Evolutionary conservation across 92 coral and sea anemone species (phyloP).

Genomic region (Porites lobata): DNA sequence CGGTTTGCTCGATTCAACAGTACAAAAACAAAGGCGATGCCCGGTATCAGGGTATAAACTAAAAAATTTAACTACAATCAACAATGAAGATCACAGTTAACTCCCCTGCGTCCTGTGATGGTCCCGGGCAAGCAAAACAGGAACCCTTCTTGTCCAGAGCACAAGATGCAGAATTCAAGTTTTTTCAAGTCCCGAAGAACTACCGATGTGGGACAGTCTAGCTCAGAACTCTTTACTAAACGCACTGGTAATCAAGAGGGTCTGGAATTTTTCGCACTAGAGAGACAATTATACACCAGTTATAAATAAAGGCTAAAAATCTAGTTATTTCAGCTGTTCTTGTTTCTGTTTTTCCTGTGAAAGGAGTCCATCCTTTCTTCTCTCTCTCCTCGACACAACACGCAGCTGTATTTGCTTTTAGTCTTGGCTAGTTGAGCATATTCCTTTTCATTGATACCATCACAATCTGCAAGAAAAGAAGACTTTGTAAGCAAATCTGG

Average conservation of each 20-base stretch:
- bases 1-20: no score
- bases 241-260: background rate
- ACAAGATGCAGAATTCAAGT: no score
- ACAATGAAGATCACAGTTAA: no score
- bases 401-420: constrained; percentile 93
- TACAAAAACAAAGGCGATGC: no score
- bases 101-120: no score
- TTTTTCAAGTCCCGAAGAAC: no score
- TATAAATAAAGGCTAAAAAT: background rate
- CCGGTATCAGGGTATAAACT: no score
- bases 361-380: constrained; percentile 94
- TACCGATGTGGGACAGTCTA: no score
- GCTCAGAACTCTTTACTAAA: no score
- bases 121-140: no score
- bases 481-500: background rate
- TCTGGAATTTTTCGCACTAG: background rate
- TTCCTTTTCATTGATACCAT: constrained; percentile 91
- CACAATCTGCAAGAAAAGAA: constrained; percentile 73
- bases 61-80: no score
- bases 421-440: constrained; percentile 93
- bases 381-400: constrained; percentile 97
- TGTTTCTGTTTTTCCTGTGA: constrained; percentile 86
- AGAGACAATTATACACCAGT: background rate
- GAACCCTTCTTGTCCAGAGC: no score
- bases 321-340: constrained; percentile 14